Evolutionary conservation across 2,888 invertebrate species (phyloP).

Genomic region (Synanthedon myopaeformis): DNA sequence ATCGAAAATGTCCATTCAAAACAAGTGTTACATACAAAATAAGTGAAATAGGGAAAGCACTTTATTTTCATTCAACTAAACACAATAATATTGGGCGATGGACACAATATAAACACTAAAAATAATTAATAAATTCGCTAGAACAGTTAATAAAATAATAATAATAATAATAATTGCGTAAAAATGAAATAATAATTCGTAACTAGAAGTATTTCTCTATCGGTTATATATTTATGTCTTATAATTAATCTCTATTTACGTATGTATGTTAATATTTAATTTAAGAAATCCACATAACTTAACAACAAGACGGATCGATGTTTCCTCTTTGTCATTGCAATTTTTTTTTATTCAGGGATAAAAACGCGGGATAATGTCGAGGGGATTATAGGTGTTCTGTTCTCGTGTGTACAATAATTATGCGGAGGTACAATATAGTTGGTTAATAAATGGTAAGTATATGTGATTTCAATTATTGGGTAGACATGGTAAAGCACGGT

Average conservation of each 20-base stretch:
- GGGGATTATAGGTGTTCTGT: too few relatives aligned
- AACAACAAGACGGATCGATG: conserved; percentile 55
- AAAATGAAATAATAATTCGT: conserved; percentile 49
- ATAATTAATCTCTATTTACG: conserved; percentile 63
- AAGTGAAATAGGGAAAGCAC: conserved; percentile 34
- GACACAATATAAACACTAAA: conserved; percentile 32
- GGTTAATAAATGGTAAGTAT: conserved; percentile 12
- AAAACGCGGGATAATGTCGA: too few relatives aligned
- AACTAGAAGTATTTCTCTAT: conserved; percentile 58
- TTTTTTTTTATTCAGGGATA: too few relatives aligned
- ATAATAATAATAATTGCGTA: conserved; percentile 37
- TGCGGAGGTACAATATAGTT: not conserved
- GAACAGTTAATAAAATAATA: conserved; percentile 23
- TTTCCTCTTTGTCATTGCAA: conserved; percentile 19
- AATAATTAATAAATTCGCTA: conserved; percentile 64
- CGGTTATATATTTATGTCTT: conserved; percentile 54
- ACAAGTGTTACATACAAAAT: conserved; percentile 24
- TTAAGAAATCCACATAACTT: conserved; percentile 55
- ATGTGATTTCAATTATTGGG: conserved; percentile 14
- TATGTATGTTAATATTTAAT: conserved; percentile 49
- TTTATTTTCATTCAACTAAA: conserved; percentile 25
- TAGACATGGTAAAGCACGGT: conserved; percentile 1
- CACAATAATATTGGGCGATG: conserved; percentile 32
- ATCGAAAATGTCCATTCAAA: conserved; percentile 27
- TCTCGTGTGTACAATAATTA: too few relatives aligned